Percentiles rank a stretch among this genome's conserved stretches.
Evolutionary conservation across 2,797 vertebrate genomes (phyloP).

Genomic region (Sebastes iracundus): DNA sequence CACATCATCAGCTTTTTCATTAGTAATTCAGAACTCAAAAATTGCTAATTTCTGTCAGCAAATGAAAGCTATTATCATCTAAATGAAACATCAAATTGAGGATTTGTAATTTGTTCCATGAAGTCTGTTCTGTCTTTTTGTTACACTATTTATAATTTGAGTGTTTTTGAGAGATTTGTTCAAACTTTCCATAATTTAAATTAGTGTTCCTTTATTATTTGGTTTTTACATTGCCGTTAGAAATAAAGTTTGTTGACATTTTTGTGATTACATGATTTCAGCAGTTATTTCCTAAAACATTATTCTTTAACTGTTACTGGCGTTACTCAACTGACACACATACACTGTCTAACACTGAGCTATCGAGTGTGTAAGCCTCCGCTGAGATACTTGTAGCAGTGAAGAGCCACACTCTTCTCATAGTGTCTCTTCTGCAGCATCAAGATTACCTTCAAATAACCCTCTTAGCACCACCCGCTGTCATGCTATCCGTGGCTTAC

Average conservation of each 20-base stretch:
- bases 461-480: constrained; percentile 78
- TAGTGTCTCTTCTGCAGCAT: constrained; percentile 48
- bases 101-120: constrained; percentile 8
- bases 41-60: background rate
- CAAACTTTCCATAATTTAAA: constrained; percentile 21
- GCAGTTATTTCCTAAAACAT: background rate
- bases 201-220: constrained; percentile 37
- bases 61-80: background rate
- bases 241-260: constrained; percentile 68
- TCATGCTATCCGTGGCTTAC: constrained; percentile 73
- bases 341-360: background rate
- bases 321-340: background rate
- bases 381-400: background rate
- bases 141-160: constrained; percentile 32
- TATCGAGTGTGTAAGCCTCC: constrained; percentile 19
- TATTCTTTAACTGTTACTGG: background rate
- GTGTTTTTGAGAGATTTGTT: constrained; percentile 26
- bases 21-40: background rate
- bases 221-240: constrained; percentile 52
- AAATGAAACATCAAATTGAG: background rate
- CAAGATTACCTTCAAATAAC: constrained; percentile 76
- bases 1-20: background rate
- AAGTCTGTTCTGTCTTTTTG: constrained; percentile 13
- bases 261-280: constrained; percentile 49
- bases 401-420: constrained; percentile 38